Base-by-base conservation (phyloP, 2,888 invertebrate species). In the Stenodema calcarata region DNA sequence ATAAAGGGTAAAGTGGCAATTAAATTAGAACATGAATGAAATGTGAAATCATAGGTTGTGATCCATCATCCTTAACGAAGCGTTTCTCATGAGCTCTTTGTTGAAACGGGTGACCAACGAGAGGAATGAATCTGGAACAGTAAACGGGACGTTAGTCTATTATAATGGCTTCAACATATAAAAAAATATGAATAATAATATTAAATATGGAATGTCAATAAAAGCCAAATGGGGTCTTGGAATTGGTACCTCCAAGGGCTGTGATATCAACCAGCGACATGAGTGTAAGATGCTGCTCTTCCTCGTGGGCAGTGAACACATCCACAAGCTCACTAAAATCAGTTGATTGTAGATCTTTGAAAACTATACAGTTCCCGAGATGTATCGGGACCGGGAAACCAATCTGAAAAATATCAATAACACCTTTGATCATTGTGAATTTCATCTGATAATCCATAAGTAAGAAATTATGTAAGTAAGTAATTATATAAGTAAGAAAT, bases 111-210 rank as follows among this genome's bases (percentile, higher is more conserved):
- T 84, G 44, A 84, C 47, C 7, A 30, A 47, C 11, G 1, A 28
- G 12, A 84, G 70, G 75, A 27, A 84, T 11, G 41, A 27, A 44
- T 84, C 84, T 84, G 84, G 4, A 84, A 84, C 23, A 79, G n/a
- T n/a, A n/a, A n/a, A n/a, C n/a, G n/a, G n/a, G n/a, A n/a, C n/a
- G n/a, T n/a, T n/a, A n/a, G n/a, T n/a, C n/a, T n/a, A n/a, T n/a
- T n/a, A n/a, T n/a, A n/a, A n/a, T n/a, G n/a, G n/a, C n/a, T n/a
- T n/a, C n/a, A n/a, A n/a, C n/a, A n/a, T n/a, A n/a, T n/a, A n/a
- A n/a, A n/a, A n/a, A n/a, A n/a, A n/a, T n/a, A n/a, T n/a, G n/a
- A n/a, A n/a, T n/a, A n/a, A n/a, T n/a, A n/a, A n/a, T n/a, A n/a
- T n/a, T n/a, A n/a, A n/a, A n/a, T n/a, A n/a, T n/a, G n/a, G n/a